Conservation (phyloP, 2,888 invertebrate species). For the Rhamnusium bicolor region DNA sequence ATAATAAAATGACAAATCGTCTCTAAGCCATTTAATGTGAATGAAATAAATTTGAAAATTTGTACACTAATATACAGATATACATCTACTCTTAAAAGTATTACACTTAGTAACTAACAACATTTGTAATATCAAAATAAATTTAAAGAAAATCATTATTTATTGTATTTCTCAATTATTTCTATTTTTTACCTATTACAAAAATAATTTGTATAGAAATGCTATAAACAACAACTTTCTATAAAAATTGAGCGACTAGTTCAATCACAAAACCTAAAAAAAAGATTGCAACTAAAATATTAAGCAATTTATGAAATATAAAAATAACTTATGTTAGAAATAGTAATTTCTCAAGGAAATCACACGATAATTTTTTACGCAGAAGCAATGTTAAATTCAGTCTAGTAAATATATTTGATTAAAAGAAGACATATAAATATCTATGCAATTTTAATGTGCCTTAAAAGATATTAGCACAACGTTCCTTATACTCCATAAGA, state of each 20-base stretch:
- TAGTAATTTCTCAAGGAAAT: slow-evolving; percentile 31
- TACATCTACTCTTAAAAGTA: slow-evolving; percentile 56
- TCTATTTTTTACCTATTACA: slow-evolving; percentile 41
- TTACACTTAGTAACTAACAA: slow-evolving; percentile 55
- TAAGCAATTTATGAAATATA: slow-evolving; percentile 34
- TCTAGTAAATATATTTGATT: slow-evolving; percentile 43
- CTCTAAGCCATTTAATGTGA: slow-evolving; percentile 60
- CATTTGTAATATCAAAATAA: slow-evolving; percentile 57
- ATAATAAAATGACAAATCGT: slow-evolving; percentile 57
- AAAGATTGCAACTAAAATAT: slow-evolving; percentile 59
- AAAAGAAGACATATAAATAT: slow-evolving; percentile 35
- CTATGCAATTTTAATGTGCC: slow-evolving; percentile 18
- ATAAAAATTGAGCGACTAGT: slow-evolving; percentile 68
- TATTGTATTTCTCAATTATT: slow-evolving; percentile 32
- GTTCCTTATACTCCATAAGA: slow-evolving; percentile 26
- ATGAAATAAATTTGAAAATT: slow-evolving; percentile 61
- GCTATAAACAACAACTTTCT: slow-evolving; percentile 41
- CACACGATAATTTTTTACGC: slow-evolving; percentile 1
- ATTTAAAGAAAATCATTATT: slow-evolving; percentile 46
- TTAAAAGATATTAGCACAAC: slow-evolving; percentile 16
- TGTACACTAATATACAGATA: slow-evolving; percentile 68
- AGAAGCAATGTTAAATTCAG: slow-evolving; percentile 47
- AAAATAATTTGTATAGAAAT: slow-evolving; percentile 52
- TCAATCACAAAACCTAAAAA: slow-evolving; percentile 68
- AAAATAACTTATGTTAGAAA: slow-evolving; percentile 31